These are phyloP conservation scores for Drosophila infuscata DNA, from an alignment of 2,888 invertebrate genomes.

Conservation along the genomic window DNA sequence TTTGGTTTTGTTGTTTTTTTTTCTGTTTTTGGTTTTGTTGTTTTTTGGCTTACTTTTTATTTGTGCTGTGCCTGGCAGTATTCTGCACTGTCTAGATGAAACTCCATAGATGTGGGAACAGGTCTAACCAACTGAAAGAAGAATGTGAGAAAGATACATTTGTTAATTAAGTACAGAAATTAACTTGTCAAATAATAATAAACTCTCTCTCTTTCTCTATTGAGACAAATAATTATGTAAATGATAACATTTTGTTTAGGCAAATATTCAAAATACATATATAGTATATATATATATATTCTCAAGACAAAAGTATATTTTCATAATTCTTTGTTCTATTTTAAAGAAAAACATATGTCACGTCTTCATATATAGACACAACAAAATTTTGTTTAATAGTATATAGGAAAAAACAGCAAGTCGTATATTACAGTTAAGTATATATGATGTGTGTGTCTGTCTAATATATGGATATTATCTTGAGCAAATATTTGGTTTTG, in stretches of 20 bases:
- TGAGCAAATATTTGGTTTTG: slow-evolving; percentile 55
- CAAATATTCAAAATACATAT: neutral
- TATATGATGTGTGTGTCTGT: neutral
- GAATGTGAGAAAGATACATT: slow-evolving; percentile 49
- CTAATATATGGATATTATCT: slow-evolving; percentile 47
- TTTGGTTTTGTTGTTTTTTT: no score
- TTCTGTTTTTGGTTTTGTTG: slow-evolving; percentile 10
- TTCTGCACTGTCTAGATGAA: slow-evolving; percentile 99
- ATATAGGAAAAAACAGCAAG: neutral
- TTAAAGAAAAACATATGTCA: slow-evolving; percentile 35
- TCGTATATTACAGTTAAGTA: slow-evolving; percentile 6
- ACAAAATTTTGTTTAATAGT: slow-evolving; percentile 43
- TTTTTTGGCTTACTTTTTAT: slow-evolving; percentile 87
- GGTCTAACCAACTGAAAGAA: slow-evolving; percentile 92
- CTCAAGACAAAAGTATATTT: slow-evolving; percentile 19
- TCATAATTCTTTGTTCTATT: slow-evolving; percentile 16
- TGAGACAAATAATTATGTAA: neutral
- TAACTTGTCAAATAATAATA: neutral
- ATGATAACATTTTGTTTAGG: neutral
- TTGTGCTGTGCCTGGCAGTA: slow-evolving; percentile 99
- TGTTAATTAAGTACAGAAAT: neutral
- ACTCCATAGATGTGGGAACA: slow-evolving; percentile 98
- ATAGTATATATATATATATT: slow-evolving; percentile 2
- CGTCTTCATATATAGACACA: slow-evolving; percentile 59
- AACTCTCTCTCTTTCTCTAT: neutral